A percentile compares a stretch with the other conserved stretches of the same genome.
Conservation (phyloP, 2,113 vertebrate species). For the Ahaetulla prasina region DNA sequence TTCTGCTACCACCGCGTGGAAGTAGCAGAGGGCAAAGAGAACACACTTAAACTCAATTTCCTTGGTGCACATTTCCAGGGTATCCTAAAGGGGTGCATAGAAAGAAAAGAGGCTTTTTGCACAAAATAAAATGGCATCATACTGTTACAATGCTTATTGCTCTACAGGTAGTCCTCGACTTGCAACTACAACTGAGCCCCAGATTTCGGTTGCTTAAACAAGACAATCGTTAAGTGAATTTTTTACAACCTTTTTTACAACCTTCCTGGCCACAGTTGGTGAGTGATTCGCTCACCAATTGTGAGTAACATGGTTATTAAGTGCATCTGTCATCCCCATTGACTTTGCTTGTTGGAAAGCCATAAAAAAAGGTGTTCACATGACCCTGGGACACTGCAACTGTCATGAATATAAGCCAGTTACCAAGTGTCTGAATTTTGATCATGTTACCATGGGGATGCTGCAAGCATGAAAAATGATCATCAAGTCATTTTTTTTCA, state of each 20-base stretch:
- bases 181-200: neutral
- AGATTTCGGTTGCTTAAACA: neutral
- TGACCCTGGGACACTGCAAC: too few relatives aligned
- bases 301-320: neutral
- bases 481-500: neutral
- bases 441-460: neutral
- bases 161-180: neutral
- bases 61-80: constrained; percentile 71
- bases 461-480: neutral
- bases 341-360: neutral
- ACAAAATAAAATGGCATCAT: neutral
- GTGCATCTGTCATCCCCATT: neutral
- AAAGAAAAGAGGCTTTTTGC: neutral
- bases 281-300: neutral
- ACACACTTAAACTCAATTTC: constrained; percentile 70
- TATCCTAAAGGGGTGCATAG: constrained; percentile 52
- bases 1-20: constrained; percentile 70
- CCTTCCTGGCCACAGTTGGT: neutral
- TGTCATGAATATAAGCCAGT: neutral
- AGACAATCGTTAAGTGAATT: neutral
- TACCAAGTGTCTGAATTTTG: neutral
- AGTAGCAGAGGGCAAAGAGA: constrained; percentile 72
- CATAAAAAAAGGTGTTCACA: neutral
- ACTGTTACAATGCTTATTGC: neutral
- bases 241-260: neutral